These are phyloP conservation scores for Melinaea marsaeus DNA, from an alignment of 2,888 invertebrate species.

Conservation along the genomic window DNA sequence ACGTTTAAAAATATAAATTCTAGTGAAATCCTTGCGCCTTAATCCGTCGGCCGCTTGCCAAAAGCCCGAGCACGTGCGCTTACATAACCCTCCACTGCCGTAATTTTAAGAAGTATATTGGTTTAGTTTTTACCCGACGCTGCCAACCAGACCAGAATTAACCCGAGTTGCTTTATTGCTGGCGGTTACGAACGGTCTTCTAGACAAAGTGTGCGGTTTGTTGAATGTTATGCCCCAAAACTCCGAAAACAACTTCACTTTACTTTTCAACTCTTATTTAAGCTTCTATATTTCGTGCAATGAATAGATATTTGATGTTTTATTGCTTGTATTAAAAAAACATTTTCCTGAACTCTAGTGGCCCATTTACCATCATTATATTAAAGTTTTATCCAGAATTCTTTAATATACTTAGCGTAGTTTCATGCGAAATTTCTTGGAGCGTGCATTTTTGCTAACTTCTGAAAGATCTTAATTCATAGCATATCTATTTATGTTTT, in stretches of 20 bases:
- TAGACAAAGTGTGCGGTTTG: constrained; percentile 33
- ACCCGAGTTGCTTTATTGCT: constrained; percentile 53
- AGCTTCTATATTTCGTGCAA: constrained; percentile 17
- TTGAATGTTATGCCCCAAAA: constrained; percentile 31
- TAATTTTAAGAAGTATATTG: constrained; percentile 70
- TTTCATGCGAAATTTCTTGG: constrained; percentile 10
- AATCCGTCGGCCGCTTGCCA: constrained; percentile 49
- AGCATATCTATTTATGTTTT: no score
- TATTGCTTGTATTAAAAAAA: constrained; percentile 14
- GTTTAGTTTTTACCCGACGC: constrained; percentile 66
- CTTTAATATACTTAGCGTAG: constrained; percentile 13
- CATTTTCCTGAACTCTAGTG: constrained; percentile 13
- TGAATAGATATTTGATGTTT: constrained; percentile 6
- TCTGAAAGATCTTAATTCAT: no score
- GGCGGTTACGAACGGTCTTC: constrained; percentile 28
- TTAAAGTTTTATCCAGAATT: constrained; percentile 12
- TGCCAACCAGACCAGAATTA: constrained; percentile 57
- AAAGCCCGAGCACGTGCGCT: constrained; percentile 56
- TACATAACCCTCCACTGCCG: constrained; percentile 51
- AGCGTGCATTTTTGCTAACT: constrained; percentile 19
- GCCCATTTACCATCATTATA: constrained; percentile 12
- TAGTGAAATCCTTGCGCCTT: constrained; percentile 26
- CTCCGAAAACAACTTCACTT: constrained; percentile 23
- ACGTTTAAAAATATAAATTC: constrained; percentile 32
- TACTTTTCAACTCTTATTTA: constrained; percentile 28